Evolutionary conservation across 2,797 vertebrate genomes (phyloP).

Genomic region (Clarias laeviceps): DNA sequence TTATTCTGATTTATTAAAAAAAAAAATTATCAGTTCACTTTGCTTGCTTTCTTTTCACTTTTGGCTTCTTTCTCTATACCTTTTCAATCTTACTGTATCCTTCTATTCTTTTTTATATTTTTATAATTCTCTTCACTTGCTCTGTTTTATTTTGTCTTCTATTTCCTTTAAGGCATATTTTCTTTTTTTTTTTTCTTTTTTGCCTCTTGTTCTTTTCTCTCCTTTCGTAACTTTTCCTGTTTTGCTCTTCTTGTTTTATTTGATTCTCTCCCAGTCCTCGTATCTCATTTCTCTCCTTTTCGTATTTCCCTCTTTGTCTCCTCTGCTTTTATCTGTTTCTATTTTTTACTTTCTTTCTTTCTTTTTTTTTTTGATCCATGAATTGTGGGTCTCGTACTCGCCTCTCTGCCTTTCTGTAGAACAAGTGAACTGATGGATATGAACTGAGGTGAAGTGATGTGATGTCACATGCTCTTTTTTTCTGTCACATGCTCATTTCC

Average conservation of each 20-base stretch:
- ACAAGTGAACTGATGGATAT: constrained; percentile 17
- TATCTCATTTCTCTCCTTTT: neutral
- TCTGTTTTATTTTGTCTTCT: neutral
- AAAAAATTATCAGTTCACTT: neutral
- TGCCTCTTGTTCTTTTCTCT: neutral
- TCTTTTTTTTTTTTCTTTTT: neutral
- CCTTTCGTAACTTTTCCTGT: neutral
- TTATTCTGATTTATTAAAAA: no score
- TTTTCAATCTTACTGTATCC: no score
- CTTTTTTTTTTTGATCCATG: neutral
- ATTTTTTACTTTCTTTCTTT: no score
- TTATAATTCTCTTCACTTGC: neutral
- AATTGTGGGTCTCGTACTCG: neutral
- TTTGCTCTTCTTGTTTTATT: neutral
- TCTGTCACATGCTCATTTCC: neutral
- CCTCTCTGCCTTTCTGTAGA: neutral
- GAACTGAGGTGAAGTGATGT: neutral
- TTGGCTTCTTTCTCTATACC: neutral
- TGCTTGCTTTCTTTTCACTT: neutral
- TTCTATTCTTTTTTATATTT: no score
- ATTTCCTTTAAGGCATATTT: neutral
- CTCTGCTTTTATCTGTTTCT: neutral
- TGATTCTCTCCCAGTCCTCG: neutral
- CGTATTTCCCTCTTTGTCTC: neutral
- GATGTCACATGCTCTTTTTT: neutral